Evolutionary conservation across 2,113 vertebrate species (phyloP).

Genomic region (Marmota flaviventris): DNA sequence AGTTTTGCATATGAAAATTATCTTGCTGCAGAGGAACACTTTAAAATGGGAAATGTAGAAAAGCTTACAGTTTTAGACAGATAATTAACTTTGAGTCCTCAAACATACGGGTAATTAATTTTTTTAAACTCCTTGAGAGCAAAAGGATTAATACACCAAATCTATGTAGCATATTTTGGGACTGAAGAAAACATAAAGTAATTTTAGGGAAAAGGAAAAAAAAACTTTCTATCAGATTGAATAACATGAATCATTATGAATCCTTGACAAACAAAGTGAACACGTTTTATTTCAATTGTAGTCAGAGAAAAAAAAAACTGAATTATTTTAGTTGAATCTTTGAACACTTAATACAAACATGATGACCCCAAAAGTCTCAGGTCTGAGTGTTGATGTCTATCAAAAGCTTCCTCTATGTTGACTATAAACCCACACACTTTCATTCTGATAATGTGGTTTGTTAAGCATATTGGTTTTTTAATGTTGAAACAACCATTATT

Average conservation of each 20-base stretch:
- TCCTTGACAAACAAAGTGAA: slow-evolving; percentile 48
- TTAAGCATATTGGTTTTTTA: not conserved
- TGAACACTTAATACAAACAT: slow-evolving; percentile 36
- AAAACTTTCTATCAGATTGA: not conserved
- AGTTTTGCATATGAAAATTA: not conserved
- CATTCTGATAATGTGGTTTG: not conserved
- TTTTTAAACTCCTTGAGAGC: not conserved
- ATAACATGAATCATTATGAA: not conserved
- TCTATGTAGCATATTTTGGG: not conserved
- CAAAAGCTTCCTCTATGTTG: not conserved
- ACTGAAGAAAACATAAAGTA: not conserved
- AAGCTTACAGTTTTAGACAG: not conserved
- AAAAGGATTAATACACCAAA: not conserved
- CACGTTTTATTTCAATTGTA: slow-evolving; percentile 60
- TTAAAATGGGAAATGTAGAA: not conserved
- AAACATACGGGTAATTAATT: not conserved
- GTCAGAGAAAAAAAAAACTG: not conserved
- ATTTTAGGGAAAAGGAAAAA: not conserved
- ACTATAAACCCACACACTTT: not conserved
- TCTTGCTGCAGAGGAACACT: not conserved
- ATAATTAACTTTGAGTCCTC: not conserved
- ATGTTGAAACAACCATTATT: not conserved
- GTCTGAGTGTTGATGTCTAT: not conserved
- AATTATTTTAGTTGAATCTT: slow-evolving; percentile 53
- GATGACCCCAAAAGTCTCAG: slow-evolving; percentile 60